Percentiles rank a stretch among this genome's conserved stretches.
phyloP scores from a whole-genome alignment of 2,113 vertebrate species.

The Cavia aperea region DNA sequence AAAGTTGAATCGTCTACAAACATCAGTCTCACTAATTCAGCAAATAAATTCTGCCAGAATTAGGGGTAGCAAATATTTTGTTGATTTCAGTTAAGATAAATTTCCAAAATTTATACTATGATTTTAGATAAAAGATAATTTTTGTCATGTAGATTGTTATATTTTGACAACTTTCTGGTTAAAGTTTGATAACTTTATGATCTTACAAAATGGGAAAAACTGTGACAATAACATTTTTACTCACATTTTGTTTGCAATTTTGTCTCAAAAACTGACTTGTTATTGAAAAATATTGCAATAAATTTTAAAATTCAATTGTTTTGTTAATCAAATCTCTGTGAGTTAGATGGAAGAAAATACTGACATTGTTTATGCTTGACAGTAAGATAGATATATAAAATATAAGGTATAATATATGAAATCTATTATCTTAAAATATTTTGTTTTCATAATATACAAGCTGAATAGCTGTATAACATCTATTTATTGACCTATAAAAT shows the following conservation, averaged over 20 bases:
- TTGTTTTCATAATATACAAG: neutral
- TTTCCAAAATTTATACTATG: neutral
- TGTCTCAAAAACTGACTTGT: neutral
- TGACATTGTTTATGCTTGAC: neutral
- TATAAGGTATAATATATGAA: neutral
- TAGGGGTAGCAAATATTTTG: neutral
- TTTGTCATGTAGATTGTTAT: neutral
- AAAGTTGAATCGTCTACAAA: neutral
- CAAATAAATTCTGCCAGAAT: neutral
- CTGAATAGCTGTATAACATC: neutral
- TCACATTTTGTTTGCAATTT: neutral
- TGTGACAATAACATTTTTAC: neutral
- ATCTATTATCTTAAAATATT: neutral
- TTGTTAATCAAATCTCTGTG: neutral
- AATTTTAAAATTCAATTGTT: neutral
- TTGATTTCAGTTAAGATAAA: neutral
- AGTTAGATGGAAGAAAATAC: neutral
- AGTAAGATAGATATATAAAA: neutral
- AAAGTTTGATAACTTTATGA: neutral
- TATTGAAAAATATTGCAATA: neutral
- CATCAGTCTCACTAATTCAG: neutral
- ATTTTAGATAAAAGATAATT: slow-evolving; percentile 8
- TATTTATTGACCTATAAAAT: neutral
- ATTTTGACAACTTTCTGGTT: neutral
- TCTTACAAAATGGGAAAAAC: neutral